These are phyloP conservation scores for Arctocebus calabarensis DNA, from an alignment of 2,797 vertebrate genomes.

Conservation along the genomic window DNA sequence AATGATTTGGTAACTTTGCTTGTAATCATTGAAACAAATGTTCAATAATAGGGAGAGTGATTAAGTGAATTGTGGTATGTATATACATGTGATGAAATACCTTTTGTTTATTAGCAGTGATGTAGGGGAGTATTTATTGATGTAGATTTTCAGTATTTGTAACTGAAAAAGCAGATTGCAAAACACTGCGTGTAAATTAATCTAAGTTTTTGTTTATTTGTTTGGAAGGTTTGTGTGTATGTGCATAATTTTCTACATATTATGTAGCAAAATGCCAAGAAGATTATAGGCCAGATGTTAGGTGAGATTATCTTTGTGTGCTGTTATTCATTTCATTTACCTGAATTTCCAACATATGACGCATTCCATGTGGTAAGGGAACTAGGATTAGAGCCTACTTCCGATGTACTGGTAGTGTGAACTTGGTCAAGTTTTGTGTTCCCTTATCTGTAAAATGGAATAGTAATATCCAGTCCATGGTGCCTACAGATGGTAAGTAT, in stretches of 20 bases:
- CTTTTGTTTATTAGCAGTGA: background rate
- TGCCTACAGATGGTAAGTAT: background rate
- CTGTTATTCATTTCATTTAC: background rate
- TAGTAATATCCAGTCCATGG: accelerated
- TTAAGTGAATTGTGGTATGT: background rate
- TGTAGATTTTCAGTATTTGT: background rate
- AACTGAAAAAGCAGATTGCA: background rate
- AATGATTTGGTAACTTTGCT: conserved; percentile 1
- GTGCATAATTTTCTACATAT: background rate
- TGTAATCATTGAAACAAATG: background rate
- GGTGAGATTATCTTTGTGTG: background rate
- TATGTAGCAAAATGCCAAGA: background rate
- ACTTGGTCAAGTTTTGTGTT: background rate
- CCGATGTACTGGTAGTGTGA: background rate
- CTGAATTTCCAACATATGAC: background rate
- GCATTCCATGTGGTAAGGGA: background rate
- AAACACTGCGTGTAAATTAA: background rate
- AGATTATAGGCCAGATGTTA: background rate
- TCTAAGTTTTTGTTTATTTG: background rate
- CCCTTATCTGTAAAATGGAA: background rate
- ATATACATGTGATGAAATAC: background rate
- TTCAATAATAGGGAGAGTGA: background rate
- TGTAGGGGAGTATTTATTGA: background rate
- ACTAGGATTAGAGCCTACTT: background rate
- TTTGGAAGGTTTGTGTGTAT: background rate